Conservation (phyloP, 2,797 vertebrate genomes). For the Rhinella marina region DNA sequence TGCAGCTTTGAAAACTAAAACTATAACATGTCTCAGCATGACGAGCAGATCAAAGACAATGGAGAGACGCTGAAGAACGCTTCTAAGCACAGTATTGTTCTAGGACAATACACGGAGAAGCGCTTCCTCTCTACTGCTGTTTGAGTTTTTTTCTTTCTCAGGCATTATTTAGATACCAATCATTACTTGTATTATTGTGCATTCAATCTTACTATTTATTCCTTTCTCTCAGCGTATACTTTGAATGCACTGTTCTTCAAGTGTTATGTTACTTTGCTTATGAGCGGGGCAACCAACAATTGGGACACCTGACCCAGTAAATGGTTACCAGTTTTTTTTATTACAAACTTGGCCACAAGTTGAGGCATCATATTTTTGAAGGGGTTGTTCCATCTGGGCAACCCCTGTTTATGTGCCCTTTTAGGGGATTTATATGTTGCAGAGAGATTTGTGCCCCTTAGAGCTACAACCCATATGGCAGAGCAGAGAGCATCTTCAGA, state of each 20-base stretch:
- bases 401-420: no score
- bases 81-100: conserved; percentile 10
- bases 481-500: no score
- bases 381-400: no score
- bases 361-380: no score
- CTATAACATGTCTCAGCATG: conserved; percentile 49
- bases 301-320: neutral
- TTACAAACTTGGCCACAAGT: no score
- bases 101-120: neutral
- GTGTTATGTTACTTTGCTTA: neutral
- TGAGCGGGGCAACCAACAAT: neutral
- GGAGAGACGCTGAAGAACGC: neutral
- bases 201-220: conserved; percentile 32
- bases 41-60: conserved; percentile 40
- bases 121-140: neutral
- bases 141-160: neutral
- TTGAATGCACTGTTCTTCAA: conserved; percentile 1
- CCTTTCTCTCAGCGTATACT: neutral
- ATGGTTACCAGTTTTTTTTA: no score
- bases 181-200: conserved; percentile 36
- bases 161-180: conserved; percentile 49
- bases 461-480: no score
- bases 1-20: conserved; percentile 48
- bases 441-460: no score
- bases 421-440: no score